Percentiles rank a stretch among this genome's conserved stretches.
phyloP scores from a whole-genome alignment of 2,888 invertebrate species.

The Eledona agricola region DNA sequence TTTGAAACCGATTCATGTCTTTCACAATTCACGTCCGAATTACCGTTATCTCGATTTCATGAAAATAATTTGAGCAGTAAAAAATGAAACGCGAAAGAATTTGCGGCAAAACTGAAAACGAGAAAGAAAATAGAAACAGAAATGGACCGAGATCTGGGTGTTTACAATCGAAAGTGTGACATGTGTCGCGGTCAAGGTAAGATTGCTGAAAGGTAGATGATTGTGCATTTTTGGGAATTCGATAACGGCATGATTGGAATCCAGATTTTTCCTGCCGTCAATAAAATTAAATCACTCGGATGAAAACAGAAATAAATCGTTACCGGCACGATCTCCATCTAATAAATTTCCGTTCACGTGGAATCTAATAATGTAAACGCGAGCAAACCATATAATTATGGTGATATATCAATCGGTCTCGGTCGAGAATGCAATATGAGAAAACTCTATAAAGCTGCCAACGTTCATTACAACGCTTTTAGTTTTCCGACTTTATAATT shows the following conservation, averaged over 20 bases:
- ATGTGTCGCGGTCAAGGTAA: constrained; percentile 29
- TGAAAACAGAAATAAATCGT: constrained; percentile 15
- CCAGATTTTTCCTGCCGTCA: constrained; percentile 14
- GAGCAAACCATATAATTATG: constrained; percentile 33
- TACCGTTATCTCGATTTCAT: too few relatives aligned
- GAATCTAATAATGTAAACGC: constrained; percentile 33
- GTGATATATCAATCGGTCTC: constrained; percentile 35
- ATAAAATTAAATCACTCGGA: constrained; percentile 17
- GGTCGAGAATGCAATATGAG: constrained; percentile 33
- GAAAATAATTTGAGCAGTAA: too few relatives aligned
- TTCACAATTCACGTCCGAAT: too few relatives aligned
- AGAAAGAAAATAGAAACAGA: constrained; percentile 14
- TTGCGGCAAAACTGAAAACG: constrained; percentile 17
- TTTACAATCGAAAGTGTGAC: constrained; percentile 31
- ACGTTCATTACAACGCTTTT: constrained; percentile 31
- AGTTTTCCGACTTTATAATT: constrained; percentile 31
- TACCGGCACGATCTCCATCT: constrained; percentile 12
- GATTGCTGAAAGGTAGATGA: constrained; percentile 27
- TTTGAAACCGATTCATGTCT: too few relatives aligned
- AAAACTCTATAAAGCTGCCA: constrained; percentile 32
- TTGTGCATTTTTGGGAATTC: constrained; percentile 29
- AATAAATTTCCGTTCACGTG: constrained; percentile 33
- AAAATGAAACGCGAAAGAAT: constrained; percentile 1
- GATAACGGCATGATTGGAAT: constrained; percentile 16
- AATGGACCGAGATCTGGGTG: too few relatives aligned